Conservation (phyloP, 2,113 vertebrate genomes). For the Nothocercus julius region DNA sequence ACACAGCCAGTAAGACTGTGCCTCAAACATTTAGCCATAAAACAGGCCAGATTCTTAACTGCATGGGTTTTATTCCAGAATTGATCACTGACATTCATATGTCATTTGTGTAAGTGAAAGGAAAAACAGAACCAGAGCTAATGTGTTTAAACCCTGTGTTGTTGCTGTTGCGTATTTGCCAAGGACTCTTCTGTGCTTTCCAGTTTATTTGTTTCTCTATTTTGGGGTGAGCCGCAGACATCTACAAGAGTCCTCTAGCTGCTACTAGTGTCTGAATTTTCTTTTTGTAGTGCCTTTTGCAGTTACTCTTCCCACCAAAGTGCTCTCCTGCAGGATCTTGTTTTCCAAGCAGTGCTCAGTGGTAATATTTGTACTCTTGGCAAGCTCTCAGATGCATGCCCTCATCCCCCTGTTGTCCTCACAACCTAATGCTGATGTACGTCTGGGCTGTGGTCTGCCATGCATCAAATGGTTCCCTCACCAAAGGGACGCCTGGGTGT, state of each 20-base stretch:
- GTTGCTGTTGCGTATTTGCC: not conserved
- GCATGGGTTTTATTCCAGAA: not conserved
- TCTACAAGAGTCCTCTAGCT: not conserved
- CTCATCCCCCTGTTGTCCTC: not conserved
- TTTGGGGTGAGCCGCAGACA: not conserved
- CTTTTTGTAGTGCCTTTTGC: not conserved
- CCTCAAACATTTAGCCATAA: not conserved
- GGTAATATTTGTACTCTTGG: not conserved
- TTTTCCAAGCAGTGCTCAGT: fast-evolving
- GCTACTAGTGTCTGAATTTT: not conserved
- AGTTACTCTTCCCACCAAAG: not conserved
- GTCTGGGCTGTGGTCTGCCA: not conserved
- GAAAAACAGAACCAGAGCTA: not conserved
- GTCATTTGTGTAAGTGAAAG: not conserved
- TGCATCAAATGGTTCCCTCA: not conserved
- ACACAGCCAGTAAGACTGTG: not conserved
- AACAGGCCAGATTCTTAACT: not conserved
- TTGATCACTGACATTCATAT: not conserved
- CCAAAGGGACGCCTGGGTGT: not conserved
- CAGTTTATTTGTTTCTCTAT: not conserved
- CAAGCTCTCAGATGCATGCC: not conserved
- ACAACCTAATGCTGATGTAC: too few species aligned
- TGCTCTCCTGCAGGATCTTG: not conserved
- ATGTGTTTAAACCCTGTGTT: not conserved
- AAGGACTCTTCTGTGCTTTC: not conserved